Percentiles rank a stretch among this genome's conserved stretches.
These are phyloP conservation scores for Cephalophus harveyi DNA, from an alignment of 2,113 vertebrate genomes.

Conservation along the genomic window DNA sequence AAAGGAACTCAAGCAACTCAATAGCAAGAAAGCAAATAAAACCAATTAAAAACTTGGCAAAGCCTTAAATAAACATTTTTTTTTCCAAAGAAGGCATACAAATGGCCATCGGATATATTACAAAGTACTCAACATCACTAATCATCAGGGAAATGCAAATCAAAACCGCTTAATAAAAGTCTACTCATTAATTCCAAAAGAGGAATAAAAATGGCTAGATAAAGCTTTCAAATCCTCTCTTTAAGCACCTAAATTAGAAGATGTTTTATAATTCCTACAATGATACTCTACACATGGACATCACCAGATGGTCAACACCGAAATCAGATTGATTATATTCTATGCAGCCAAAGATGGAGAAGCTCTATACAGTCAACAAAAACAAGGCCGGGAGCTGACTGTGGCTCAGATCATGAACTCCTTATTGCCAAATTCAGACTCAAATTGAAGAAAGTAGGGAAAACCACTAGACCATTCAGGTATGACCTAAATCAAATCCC, in stretches of 20 bases:
- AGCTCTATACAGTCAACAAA: too few relatives aligned
- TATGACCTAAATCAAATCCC: too few relatives aligned
- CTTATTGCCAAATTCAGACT: too few relatives aligned
- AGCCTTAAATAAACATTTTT: neutral
- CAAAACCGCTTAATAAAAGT: neutral
- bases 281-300: too few relatives aligned
- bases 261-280: neutral
- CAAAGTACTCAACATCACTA: neutral
- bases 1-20: neutral
- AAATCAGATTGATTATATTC: too few relatives aligned
- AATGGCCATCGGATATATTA: neutral
- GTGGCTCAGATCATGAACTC: too few relatives aligned
- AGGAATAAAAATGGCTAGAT: neutral
- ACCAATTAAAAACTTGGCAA: neutral
- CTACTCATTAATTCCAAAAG: neutral
- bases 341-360: too few relatives aligned
- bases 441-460: too few relatives aligned
- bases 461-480: too few relatives aligned
- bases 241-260: neutral
- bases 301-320: too few relatives aligned
- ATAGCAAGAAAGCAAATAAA: neutral
- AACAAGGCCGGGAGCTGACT: too few relatives aligned
- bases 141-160: neutral
- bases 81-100: neutral
- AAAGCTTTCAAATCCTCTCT: neutral